Evolutionary conservation across 2,113 vertebrate genomes (phyloP).

Genomic region (Mesoclemmys tuberculata): DNA sequence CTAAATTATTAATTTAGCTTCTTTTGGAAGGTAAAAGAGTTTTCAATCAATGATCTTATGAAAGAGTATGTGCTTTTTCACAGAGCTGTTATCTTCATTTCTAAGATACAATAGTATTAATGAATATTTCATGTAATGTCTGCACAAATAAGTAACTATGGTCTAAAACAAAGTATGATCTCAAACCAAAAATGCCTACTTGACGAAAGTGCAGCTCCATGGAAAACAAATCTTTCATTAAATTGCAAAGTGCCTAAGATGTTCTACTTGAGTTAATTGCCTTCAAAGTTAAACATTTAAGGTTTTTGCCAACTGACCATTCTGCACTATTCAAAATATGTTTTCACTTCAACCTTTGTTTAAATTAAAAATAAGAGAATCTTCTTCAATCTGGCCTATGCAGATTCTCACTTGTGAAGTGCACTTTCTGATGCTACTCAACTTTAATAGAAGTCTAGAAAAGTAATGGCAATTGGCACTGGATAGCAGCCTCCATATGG

Average conservation of each 20-base stretch:
- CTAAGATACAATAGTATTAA: slow-evolving; percentile 37
- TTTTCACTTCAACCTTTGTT: background rate
- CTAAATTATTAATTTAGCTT: slow-evolving; percentile 71
- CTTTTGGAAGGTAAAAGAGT: slow-evolving; percentile 50
- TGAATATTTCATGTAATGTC: slow-evolving; percentile 61
- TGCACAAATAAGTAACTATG: slow-evolving; percentile 31
- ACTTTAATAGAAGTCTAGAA: background rate
- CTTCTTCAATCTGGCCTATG: background rate
- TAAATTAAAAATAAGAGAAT: background rate
- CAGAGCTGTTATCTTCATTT: slow-evolving; percentile 31
- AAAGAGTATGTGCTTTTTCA: slow-evolving; percentile 7
- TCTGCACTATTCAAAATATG: background rate
- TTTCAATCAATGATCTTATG: slow-evolving; percentile 50
- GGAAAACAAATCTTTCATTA: background rate
- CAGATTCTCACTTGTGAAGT: background rate
- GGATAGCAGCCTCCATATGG: background rate
- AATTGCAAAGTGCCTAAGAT: slow-evolving; percentile 23
- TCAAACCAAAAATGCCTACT: slow-evolving; percentile 42
- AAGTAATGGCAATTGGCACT: background rate
- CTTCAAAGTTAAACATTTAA: slow-evolving; percentile 1
- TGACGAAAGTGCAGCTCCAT: slow-evolving; percentile 1
- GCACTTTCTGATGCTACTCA: background rate
- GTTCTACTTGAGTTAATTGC: background rate
- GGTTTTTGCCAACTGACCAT: background rate
- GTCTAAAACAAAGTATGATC: background rate